These are phyloP conservation scores for Agrotis ipsilon DNA, from an alignment of 2,888 invertebrate genomes.

Conservation along the genomic window DNA sequence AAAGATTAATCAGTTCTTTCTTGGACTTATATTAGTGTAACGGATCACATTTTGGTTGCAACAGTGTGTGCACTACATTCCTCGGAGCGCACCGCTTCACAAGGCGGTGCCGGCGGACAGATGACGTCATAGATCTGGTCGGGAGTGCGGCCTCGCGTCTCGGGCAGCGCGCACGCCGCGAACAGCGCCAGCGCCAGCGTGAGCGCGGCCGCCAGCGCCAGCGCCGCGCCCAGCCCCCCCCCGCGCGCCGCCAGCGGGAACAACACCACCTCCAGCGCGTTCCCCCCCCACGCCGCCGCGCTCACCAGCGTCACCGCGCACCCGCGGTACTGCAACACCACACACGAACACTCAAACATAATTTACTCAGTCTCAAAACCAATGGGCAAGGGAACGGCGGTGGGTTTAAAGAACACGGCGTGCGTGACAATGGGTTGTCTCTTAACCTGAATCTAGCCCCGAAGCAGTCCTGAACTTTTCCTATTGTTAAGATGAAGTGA, in stretches of 20 bases:
- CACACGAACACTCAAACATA: not conserved
- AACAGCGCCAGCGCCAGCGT: slow-evolving; percentile 68
- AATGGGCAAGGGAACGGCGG: no score
- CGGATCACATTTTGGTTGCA: slow-evolving; percentile 38
- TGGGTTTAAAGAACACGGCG: no score
- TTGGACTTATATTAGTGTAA: not conserved
- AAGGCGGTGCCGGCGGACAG: slow-evolving; percentile 18
- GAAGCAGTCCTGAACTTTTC: no score
- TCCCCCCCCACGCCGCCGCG: slow-evolving; percentile 72
- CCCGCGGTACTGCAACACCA: slow-evolving; percentile 76
- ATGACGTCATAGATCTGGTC: slow-evolving; percentile 73
- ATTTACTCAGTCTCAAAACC: no score
- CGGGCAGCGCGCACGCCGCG: slow-evolving; percentile 74
- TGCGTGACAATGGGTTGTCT: no score
- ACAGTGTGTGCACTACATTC: slow-evolving; percentile 11
- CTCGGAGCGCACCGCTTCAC: slow-evolving; percentile 10
- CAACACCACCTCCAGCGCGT: slow-evolving; percentile 74
- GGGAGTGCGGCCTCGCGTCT: slow-evolving; percentile 71
- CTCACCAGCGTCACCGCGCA: slow-evolving; percentile 77
- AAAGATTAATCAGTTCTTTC: not conserved
- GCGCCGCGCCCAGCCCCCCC: slow-evolving; percentile 48
- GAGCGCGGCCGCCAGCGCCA: slow-evolving; percentile 72
- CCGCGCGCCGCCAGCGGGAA: slow-evolving; percentile 71
- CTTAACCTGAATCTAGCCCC: no score
- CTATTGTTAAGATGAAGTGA: no score